Base-by-base conservation (phyloP, 2,797 vertebrate species). In the Sitta carolinensis region DNA sequence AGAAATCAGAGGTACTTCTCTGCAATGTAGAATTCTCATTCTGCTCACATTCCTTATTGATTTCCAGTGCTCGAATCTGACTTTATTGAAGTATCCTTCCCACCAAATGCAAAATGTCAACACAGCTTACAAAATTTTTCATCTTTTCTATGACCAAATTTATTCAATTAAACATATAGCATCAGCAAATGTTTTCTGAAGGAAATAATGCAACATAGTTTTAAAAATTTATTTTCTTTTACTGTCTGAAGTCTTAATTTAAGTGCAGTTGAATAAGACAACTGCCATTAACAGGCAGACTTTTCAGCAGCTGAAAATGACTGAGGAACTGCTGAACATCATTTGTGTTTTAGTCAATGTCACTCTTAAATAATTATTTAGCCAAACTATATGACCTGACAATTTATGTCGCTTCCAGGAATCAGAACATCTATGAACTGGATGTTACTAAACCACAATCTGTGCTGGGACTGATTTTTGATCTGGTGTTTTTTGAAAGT, bases 101-200 rank as follows among this genome's bases (percentile, higher is more conserved):
- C 34, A 96, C 87, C 79, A 97, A 95, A 94, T 95, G 92, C 70
- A 96, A 96, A 94, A 96, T 97, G 96, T 96, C 97, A 97, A 80
- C 86, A 48, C 54, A 88, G 75, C 96, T 97, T 97, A 96, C 82
- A 95, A 97, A 97, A 97, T 95, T 94, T 91, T 84, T 45, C 74
- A 81, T 95, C 34, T 59, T 75, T 94, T 97, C 86, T 63, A 82
- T 94, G 84, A 87, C 64, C 52, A 61, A 88, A 70, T 88, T 93
- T 69, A 67, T 77, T 97, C 5, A 40, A 94, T 94, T 97, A 96
- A 93, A 83, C 27, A 21, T 47, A 74, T 86, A 80, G 76, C 25
- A 86, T 54, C 76, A 81, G 54, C 68, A 89, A 96, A 73, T 36
- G 14, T 14, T 85, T 86, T 93, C 59, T 15, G 11, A 22, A 59